Base-by-base conservation (phyloP, 2,888 invertebrate species). In the Noctua janthe region DNA sequence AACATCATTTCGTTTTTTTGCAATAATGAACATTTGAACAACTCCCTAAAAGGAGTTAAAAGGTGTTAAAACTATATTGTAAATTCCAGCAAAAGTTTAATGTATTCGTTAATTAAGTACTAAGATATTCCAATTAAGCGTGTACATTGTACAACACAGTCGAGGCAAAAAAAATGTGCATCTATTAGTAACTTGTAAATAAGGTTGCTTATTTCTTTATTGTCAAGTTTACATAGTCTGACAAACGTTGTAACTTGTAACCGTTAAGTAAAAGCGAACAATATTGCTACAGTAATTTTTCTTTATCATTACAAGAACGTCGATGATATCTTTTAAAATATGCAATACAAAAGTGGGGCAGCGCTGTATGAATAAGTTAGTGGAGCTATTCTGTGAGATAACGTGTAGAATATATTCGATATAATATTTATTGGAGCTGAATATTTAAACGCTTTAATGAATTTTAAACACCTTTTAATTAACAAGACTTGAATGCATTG, bases 321-420 rank as follows among this genome's bases (percentile, higher is more conserved):
- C 78, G 81, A 83, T 88, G 88, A 79, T 87, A 88, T 87, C 83
- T 82, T 88, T 88, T 88, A 86, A 89, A 88, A 82, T 88, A 88
- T 89, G 92, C 93, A 90, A 90, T 59, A 84, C 90, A 88, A 87
- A 93, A 93, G 89, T 93, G 87, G 93, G 90, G 87, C 94, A 92
- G 82, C 88, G 88, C 91, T 92, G 94, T 84, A 94, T 94, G 94
- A 92, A 94, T 94, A 94, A 94, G 91, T 91, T 89, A 89, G 89
- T 87, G 83, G 86, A 81, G 82, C 87, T 89, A 89, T 84, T 84
- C 81, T 77, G 76, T 51, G 75, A 89, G 89, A 88, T 87, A 89
- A 83, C 87, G 82, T 79, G 80, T 88, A 89, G 81, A 85, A 85
- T 85, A 89, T 85, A 84, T 87, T 83, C 81, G 74, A 88, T 83